Conservation (phyloP, 1,140 invertebrate species). For the Copidosoma floridanum region DNA sequence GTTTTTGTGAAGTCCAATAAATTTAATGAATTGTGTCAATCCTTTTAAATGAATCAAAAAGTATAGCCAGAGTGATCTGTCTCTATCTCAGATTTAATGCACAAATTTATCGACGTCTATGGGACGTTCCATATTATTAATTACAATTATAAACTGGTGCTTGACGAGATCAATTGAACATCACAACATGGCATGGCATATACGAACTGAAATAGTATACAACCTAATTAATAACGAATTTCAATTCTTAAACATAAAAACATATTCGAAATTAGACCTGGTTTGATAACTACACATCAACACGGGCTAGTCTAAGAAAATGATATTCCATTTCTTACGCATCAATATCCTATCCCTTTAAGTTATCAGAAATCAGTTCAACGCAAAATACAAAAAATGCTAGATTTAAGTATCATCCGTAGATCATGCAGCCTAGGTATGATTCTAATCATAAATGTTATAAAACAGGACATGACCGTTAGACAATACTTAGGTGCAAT, state of each 20-base stretch:
- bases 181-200: no score
- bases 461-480: constrained; percentile 16
- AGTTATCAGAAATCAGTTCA: constrained; percentile 1
- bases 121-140: not conserved
- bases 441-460: constrained; percentile 12
- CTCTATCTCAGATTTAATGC: no score
- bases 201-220: no score
- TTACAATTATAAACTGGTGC: no score
- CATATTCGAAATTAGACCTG: constrained; percentile 19
- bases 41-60: no score
- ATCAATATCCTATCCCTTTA: constrained; percentile 27
- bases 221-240: not conserved
- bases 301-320: constrained; percentile 20
- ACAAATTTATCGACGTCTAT: no score
- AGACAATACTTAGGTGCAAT: constrained; percentile 15
- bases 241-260: not conserved
- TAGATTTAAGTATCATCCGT: constrained; percentile 27
- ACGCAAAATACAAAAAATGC: constrained; percentile 25
- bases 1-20: no score
- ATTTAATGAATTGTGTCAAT: no score
- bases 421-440: constrained; percentile 24
- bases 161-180: no score
- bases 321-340: constrained; percentile 11
- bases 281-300: constrained; percentile 14
- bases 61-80: no score